Percentiles rank a stretch among this genome's conserved stretches.
phyloP scores from a whole-genome alignment of 1,140 invertebrate genomes.

The Eubasilissa regina region DNA sequence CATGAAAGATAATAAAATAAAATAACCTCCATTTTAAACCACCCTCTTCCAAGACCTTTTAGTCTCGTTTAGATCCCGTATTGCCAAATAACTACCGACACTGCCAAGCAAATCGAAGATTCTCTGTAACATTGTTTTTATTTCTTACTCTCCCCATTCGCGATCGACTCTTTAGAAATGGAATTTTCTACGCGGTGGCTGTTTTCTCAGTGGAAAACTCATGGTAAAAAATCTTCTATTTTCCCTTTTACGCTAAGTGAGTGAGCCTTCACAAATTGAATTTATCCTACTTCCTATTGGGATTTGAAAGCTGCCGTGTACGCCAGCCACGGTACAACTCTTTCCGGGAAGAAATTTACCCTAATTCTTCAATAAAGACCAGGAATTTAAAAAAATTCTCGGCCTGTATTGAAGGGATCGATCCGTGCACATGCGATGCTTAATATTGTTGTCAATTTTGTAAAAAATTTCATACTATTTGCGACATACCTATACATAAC shows the following conservation, averaged over 20 bases:
- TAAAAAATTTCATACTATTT: too few relatives aligned
- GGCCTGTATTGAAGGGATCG: too few relatives aligned
- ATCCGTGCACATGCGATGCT: too few relatives aligned
- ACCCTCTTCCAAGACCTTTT: constrained; percentile 19
- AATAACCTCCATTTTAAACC: constrained; percentile 13
- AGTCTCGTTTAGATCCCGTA: neutral
- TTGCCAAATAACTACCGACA: neutral
- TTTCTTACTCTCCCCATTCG: neutral
- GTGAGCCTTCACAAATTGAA: constrained; percentile 40
- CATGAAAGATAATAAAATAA: constrained; percentile 35
- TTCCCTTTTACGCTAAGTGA: constrained; percentile 34
- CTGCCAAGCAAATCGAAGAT: neutral
- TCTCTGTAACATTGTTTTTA: neutral
- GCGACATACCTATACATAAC: too few relatives aligned
- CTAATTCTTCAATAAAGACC: constrained; percentile 30
- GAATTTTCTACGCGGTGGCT: neutral
- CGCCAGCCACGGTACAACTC: neutral
- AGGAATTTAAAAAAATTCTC: too few relatives aligned
- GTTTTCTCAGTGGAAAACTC: neutral
- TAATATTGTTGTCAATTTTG: too few relatives aligned
- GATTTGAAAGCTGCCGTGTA: constrained; percentile 23
- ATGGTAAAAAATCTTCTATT: constrained; percentile 6
- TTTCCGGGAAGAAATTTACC: constrained; percentile 19
- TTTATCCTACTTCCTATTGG: constrained; percentile 36
- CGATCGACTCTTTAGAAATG: too few relatives aligned